A percentile compares a stretch with the other conserved stretches of the same genome.
These are phyloP conservation scores for Drosophila paulistorum DNA, from an alignment of 1,140 invertebrate species.

Conservation along the genomic window DNA sequence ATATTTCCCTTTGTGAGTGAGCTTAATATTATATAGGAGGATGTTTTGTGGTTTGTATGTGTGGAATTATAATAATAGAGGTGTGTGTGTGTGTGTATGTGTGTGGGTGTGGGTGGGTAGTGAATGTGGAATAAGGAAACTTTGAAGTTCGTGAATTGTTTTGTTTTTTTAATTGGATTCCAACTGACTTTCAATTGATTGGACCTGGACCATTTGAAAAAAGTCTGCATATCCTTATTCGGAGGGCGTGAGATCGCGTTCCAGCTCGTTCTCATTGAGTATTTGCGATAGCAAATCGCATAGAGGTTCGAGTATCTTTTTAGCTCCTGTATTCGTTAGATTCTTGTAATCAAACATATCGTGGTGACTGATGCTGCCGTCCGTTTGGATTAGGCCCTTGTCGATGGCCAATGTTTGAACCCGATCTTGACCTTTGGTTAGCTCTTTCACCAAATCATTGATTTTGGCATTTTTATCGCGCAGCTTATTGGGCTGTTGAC, in stretches of 20 bases:
- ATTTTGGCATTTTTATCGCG: conserved; percentile 90
- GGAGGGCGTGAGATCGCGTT: conserved; percentile 88
- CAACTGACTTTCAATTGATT: background rate
- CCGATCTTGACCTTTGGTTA: conserved; percentile 83
- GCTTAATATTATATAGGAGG: background rate
- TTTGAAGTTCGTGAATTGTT: background rate
- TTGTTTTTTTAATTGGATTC: background rate
- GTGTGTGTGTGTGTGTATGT: background rate
- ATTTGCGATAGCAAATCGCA: conserved; percentile 90
- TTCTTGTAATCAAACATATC: conserved; percentile 95
- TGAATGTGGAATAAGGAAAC: conserved; percentile 1
- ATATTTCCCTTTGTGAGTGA: background rate
- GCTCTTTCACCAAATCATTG: conserved; percentile 88
- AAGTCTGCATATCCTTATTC: conserved; percentile 83
- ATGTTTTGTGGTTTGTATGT: background rate
- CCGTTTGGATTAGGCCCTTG: conserved; percentile 89
- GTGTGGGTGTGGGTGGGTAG: background rate
- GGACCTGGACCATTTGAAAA: background rate
- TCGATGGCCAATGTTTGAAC: conserved; percentile 90
- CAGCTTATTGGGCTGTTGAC: conserved; percentile 91
- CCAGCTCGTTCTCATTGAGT: conserved; percentile 88
- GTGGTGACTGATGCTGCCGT: conserved; percentile 91
- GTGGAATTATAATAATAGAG: background rate
- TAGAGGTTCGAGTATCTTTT: conserved; percentile 92
- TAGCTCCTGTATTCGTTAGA: conserved; percentile 91